Base-by-base conservation (phyloP, 2,888 invertebrate genomes). In the Rhimphoctona megacephalus region DNA sequence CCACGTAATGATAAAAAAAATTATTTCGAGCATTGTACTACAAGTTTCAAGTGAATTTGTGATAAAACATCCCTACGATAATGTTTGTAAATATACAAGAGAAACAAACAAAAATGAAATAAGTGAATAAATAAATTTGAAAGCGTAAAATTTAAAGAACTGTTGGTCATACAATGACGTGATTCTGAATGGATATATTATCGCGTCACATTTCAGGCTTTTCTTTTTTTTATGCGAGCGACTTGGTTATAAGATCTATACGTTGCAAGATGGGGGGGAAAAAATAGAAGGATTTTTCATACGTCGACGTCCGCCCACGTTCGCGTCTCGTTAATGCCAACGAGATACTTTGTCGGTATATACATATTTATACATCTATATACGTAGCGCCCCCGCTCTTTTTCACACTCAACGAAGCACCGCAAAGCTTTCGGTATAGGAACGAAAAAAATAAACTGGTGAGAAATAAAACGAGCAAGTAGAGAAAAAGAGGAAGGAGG, bases 291-390 rank as follows among this genome's bases (percentile, higher is more conserved):
- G 85, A 82, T 88, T 88, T 89, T 90, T 88, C 88, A 83, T 83
- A 83, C 79, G 79, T 82, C 85, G 85, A 89, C 88, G 90, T 91
- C 91, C 91, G 90, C 91, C 91, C 90, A 91, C 91, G 90, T 89
- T 89, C 87, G 88, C 89, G 87, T 89, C 90, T 90, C 88, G 90
- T 91, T 91, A 90, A 87, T 87, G 89, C 87, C 85, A 87, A 77
- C 88, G 77, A 85, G 87, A 87, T 88, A 84, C 84, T 86, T 86
- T 84, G 84, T 74, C 78, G 80, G 64, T 76, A 70, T 74, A 76
- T 54, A 67, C 72, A 78, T 73, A 78, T 46, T n/a, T 33, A 43
- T 25, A 33, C 17, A 52, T 81, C n/a, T 67, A 74, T 57, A 66
- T 77, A 49, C 54, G 39, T 72, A 73, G 33, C 84, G 54, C 79